Evolutionary conservation across 2,888 invertebrate species (phyloP), one percentile per base, ranked within the genome.

Genomic region (Sinodicranocentrus sp.): DNA sequence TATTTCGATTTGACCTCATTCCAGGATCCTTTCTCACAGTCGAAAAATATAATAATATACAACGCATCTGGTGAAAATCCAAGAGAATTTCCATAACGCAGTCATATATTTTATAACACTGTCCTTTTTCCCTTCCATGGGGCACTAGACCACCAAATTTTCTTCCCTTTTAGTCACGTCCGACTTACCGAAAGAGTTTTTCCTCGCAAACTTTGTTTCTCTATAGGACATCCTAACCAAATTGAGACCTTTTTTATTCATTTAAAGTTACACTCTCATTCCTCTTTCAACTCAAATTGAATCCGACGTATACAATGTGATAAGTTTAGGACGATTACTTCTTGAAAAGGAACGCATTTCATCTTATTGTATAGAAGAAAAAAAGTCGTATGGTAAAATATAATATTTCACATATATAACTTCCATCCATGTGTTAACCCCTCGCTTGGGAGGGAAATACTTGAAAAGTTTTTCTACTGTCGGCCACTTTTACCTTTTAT

Each of bases 21-120:
- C n/a, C n/a, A n/a, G n/a, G n/a, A n/a, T n/a, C n/a, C n/a, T 39
- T 39, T 39, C 5, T 39, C 13, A 39, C 6, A 39, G 13, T 39
- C 5, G 5, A 39, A 39, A 39, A 39, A 39, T 39, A 68, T 70
- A 70, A 26, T 33, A 33, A 2, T 26, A 43, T 61, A 28, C 54
- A 23, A 52, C 15, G 21, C 77, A 77, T 67, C 68, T 77, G 77
- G 21, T 44, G 59, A 68, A 77, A 68, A 39, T 59, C 39, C 21
- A n/a, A 54, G 25, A 78, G 28, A 48, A 78, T 78, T 78, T 78
- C 63, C 77, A 78, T 78, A 78, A 78, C 68, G 71, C 61, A 71
- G 3, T 28, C 23, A 23, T 2, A 77, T 48, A 43, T 25, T 54
- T 39, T 5, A 5, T 39, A 39, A 39, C 39, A 13, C 39, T 8